phyloP scores from a whole-genome alignment of 2,797 vertebrate species.

The Danio choprae region DNA sequence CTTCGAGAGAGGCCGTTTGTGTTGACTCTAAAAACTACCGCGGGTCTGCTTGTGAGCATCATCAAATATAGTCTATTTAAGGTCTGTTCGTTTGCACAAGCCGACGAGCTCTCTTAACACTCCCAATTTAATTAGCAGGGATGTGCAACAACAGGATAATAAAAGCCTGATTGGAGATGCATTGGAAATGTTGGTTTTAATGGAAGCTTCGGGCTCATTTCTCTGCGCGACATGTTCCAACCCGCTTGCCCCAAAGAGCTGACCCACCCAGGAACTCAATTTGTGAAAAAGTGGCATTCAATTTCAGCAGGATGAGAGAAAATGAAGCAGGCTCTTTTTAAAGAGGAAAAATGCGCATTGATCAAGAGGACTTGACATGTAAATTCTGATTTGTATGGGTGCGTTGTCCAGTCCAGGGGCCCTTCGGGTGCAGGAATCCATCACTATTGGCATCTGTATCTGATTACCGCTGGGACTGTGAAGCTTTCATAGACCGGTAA shows the following conservation, averaged over 20 bases:
- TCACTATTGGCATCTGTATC: constrained; percentile 78
- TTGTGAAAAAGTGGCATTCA: constrained; percentile 51
- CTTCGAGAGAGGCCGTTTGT: constrained; percentile 47
- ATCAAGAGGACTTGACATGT: constrained; percentile 73
- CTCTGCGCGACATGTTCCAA: constrained; percentile 18
- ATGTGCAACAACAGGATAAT: constrained; percentile 34
- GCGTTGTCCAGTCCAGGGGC: constrained; percentile 46
- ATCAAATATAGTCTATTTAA: constrained; percentile 49
- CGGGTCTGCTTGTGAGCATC: constrained; percentile 29
- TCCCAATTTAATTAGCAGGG: constrained; percentile 31
- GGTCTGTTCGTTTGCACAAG: constrained; percentile 35
- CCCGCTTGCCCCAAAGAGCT: constrained; percentile 32
- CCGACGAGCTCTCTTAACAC: neutral
- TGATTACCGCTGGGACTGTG: constrained; percentile 76
- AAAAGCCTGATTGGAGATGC: constrained; percentile 41
- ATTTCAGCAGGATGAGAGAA: constrained; percentile 37
- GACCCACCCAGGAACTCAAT: constrained; percentile 37
- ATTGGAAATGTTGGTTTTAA: constrained; percentile 28
- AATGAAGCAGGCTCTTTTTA: constrained; percentile 64
- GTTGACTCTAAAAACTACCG: constrained; percentile 25
- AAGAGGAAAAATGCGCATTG: constrained; percentile 72
- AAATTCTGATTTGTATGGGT: constrained; percentile 76
- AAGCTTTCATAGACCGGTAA: constrained; percentile 77
- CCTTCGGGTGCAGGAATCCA: constrained; percentile 72
- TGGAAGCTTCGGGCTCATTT: constrained; percentile 17